Evolutionary conservation across 2,888 invertebrate genomes (phyloP).

Genomic region (Acronicta psi): DNA sequence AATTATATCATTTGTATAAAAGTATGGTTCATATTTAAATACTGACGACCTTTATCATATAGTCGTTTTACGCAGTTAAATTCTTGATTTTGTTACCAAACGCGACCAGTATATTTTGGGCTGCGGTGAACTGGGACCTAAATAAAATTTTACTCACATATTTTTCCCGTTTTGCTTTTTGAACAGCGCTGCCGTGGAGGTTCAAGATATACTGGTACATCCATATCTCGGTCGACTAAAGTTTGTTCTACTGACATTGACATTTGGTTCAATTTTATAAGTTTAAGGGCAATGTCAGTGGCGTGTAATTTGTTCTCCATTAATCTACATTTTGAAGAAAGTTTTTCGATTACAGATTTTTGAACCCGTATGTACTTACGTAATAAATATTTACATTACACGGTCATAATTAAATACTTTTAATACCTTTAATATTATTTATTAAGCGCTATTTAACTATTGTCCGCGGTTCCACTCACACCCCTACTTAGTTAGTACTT

Average conservation of each 20-base stretch:
- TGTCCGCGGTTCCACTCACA: too few relatives aligned
- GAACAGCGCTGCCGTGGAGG: not conserved
- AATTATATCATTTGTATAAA: conserved; percentile 30
- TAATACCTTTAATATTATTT: too few relatives aligned
- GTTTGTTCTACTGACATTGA: conserved; percentile 44
- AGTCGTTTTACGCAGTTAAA: conserved; percentile 7
- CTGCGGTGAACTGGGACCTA: not conserved
- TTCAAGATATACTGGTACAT: conserved; percentile 8
- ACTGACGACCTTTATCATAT: conserved; percentile 25
- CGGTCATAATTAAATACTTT: too few relatives aligned
- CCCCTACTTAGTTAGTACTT: too few relatives aligned
- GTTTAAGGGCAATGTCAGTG: conserved; percentile 49
- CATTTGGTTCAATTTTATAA: conserved; percentile 48
- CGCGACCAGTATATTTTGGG: not conserved
- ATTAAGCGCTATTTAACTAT: too few relatives aligned
- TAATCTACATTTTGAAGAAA: conserved; percentile 37
- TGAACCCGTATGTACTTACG: conserved; percentile 1
- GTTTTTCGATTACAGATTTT: conserved; percentile 26
- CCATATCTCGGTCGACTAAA: conserved; percentile 15
- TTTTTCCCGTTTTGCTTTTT: not conserved
- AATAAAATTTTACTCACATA: not conserved
- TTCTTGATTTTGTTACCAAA: conserved; percentile 20
- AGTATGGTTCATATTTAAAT: conserved; percentile 22
- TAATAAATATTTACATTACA: conserved; percentile 28
- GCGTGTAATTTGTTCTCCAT: conserved; percentile 47